Evolutionary conservation across 2,888 invertebrate species (phyloP).

Genomic region (Drosophila paracracens): DNA sequence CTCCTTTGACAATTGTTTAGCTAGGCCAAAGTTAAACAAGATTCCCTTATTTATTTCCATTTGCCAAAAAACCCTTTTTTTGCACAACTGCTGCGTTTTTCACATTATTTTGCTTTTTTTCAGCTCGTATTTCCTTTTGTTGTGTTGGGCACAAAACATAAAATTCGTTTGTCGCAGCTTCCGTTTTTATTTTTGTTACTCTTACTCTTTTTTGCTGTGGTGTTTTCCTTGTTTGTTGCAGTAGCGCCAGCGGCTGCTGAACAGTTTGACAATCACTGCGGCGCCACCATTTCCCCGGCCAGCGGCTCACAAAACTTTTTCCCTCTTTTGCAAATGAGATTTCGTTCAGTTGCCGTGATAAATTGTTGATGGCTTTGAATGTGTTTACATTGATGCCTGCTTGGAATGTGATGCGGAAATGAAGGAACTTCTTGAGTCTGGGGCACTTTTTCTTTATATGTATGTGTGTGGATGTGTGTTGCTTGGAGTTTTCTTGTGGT

Average conservation of each 20-base stretch:
- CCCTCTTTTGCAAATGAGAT: slow-evolving; percentile 71
- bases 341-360: slow-evolving; percentile 75
- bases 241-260: slow-evolving; percentile 22
- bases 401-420: slow-evolving; percentile 47
- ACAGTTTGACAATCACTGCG: slow-evolving; percentile 66
- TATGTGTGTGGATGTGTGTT: slow-evolving; percentile 3
- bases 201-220: slow-evolving; percentile 14
- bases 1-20: slow-evolving; percentile 48
- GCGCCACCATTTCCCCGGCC: neutral
- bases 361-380: slow-evolving; percentile 77
- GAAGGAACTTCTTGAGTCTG: slow-evolving; percentile 30
- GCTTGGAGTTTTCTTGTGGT: slow-evolving; percentile 24
- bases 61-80: slow-evolving; percentile 41
- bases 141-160: slow-evolving; percentile 53
- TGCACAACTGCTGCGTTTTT: slow-evolving; percentile 15
- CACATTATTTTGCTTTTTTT: slow-evolving; percentile 7
- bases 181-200: slow-evolving; percentile 33
- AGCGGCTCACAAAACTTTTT: slow-evolving; percentile 50
- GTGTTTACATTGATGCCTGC: slow-evolving; percentile 66
- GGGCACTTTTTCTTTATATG: slow-evolving; percentile 2
- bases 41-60: slow-evolving; percentile 74
- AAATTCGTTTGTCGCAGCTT: slow-evolving; percentile 64
- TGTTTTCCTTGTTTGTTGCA: slow-evolving; percentile 35
- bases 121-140: slow-evolving; percentile 28
- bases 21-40: slow-evolving; percentile 63